Evolutionary conservation across 1,140 invertebrate species (phyloP).

Genomic region (Pogonognathellus flavescens): DNA sequence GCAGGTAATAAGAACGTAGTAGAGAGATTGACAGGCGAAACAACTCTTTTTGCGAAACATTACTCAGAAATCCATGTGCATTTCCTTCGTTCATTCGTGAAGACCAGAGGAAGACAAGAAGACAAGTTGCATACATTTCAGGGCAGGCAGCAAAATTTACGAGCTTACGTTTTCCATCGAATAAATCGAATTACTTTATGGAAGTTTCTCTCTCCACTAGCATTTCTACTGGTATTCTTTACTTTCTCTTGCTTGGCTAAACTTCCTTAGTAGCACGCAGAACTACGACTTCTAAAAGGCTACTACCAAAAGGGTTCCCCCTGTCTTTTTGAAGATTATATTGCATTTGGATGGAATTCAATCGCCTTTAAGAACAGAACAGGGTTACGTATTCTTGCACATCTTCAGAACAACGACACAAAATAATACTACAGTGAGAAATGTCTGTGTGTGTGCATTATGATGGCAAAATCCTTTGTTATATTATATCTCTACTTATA

Average conservation of each 20-base stretch:
- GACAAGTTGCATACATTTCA: conserved; percentile 20
- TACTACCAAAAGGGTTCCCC: neutral
- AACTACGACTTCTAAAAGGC: no score
- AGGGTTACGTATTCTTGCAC: neutral
- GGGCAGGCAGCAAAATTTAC: conserved; percentile 22
- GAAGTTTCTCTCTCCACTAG: neutral
- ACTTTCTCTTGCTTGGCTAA: no score
- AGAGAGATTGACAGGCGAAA: neutral
- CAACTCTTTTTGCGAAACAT: neutral
- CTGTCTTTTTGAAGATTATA: conserved; percentile 37
- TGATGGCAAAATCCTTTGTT: no score
- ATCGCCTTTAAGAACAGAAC: neutral
- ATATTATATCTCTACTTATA: no score
- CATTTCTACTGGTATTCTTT: no score
- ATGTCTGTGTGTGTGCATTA: no score
- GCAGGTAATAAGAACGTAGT: neutral
- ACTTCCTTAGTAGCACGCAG: no score
- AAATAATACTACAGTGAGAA: no score
- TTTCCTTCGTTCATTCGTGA: neutral
- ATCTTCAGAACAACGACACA: no score
- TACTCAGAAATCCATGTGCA: neutral
- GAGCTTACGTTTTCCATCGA: conserved; percentile 43
- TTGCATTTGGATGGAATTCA: conserved; percentile 11
- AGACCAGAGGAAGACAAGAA: neutral
- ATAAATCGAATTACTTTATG: conserved; percentile 41